Base-by-base conservation (phyloP, 2,888 invertebrate species). In the Lithophane ornitopus region DNA sequence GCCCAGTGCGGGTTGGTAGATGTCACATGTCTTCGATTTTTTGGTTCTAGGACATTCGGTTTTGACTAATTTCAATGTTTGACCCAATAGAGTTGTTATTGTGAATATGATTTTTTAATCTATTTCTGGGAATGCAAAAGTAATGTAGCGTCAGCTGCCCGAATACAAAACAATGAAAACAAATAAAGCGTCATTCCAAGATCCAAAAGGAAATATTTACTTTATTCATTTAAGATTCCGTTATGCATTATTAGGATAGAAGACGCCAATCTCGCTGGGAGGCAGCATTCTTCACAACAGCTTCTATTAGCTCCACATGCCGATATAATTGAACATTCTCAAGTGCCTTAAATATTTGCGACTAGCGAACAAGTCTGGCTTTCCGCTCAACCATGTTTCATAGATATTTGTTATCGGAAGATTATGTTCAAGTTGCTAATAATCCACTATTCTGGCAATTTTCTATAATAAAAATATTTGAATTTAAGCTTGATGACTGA, bases 241-340 rank as follows among this genome's bases (percentile, higher is more conserved):
- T 88, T 87, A 90, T 90, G 88, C 88, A 89, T 89, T 90, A 89
- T 87, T 89, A 78, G 85, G 77, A 85, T 88, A 85, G 87, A 88
- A 91, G 88, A 92, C 88, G 89, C 89, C 91, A 90, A 90, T 92
- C 91, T 89, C 84, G 89, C 90, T 85, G 88, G 89, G 86, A 90
- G 90, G 80, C 87, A 85, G 87, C 88, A 92, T 93, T 92, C 92
- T 88, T 89, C 85, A 83, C 76, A 81, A 85, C 86, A 88, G 85
- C 90, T 89, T 89, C 91, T 90, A 90, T 87, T 88, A 89, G 85
- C 86, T 90, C 87, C 90, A 90, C 91, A 92, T 93, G 89, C 90
- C 92, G 84, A 90, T 90, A 92, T 94, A 93, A 94, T 94, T 93
- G 93, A 92, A 94, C 92, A 94, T 94, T 94, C 92, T 93, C 87